These are phyloP conservation scores for Scolopax bukidnonensis DNA, from an alignment of 2,797 vertebrate genomes.

Conservation along the genomic window DNA sequence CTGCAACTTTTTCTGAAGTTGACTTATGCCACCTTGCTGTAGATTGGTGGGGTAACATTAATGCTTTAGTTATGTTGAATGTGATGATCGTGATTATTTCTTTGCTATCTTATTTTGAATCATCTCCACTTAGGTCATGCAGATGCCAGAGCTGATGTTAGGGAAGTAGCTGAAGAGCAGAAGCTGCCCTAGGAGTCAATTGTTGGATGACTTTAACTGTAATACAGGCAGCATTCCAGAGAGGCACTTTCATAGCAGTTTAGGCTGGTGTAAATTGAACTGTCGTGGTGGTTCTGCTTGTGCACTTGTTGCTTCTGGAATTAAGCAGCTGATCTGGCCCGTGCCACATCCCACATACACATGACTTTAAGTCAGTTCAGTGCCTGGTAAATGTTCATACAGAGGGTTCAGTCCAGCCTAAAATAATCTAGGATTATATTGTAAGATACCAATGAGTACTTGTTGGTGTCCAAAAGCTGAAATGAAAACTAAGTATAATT, in stretches of 20 bases:
- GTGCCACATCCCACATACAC: background rate
- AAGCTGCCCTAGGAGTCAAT: background rate
- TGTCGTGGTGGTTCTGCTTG: accelerated
- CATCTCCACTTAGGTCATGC: background rate
- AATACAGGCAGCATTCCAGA: background rate
- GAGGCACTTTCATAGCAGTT: background rate
- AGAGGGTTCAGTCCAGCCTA: background rate
- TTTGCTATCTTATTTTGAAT: background rate
- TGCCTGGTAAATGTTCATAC: background rate
- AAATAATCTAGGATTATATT: background rate
- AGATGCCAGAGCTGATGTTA: background rate
- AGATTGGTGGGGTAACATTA: background rate
- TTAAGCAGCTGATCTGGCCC: background rate
- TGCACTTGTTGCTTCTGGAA: background rate
- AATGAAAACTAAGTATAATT: background rate
- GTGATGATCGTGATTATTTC: background rate
- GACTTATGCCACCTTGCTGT: background rate
- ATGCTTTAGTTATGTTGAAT: background rate
- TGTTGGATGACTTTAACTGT: background rate
- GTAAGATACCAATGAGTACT: background rate
- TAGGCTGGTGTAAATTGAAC: background rate
- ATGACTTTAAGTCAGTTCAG: background rate
- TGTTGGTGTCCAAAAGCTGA: background rate
- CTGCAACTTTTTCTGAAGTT: background rate
- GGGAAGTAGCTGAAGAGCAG: background rate